Evolutionary conservation across 2,113 vertebrate species (phyloP), one percentile per base, ranked within the genome.

Genomic region (Recurvirostra avosetta): DNA sequence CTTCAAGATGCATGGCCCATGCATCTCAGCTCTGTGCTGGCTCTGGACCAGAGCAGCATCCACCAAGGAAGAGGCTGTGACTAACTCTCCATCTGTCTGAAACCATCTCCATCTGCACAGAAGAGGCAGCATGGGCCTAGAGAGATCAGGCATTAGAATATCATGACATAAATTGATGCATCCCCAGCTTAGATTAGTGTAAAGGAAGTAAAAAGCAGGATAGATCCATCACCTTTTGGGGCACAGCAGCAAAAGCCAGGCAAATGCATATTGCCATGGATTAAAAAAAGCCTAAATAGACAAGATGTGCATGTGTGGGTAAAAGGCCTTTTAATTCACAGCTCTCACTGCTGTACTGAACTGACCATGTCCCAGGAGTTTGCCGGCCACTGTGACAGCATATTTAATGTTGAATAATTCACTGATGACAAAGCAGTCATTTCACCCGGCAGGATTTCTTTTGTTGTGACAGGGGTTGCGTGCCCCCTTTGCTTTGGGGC

Each of bases 301-400:
- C 9, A 67, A 67, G 25, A 15, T 12, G 8, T 8, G 12, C 7
- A 1, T 12, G 2, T n/a, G 25, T 5, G 9, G 8, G 34, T 55
- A 49, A 55, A 62, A 27, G 25, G 5, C 41, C 67, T 68, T 68
- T 67, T n/a, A 41, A 32, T 15, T 40, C 52, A 12, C 21, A 55
- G 45, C 8, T 53, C 21, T 45, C 29, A 0, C 30, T 29, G 36
- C 36, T 56, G 32, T 21, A 11, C 10, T 16, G 52, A 65, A 36
- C 36, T 14, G 56, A 62, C 29, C 41, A 0, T 4, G 11, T 19
- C 26, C 43, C 70, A 61, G 38, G 45, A 59, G 30, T 26, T 5
- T 50, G 38, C 11, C 32, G 68, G 36, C 38, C 79, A 26, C 40
- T 11, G 1, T 2, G 4, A 59, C 17, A 36, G 26, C 2, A 6